These are phyloP conservation scores for Mungos mungo DNA, from an alignment of 2,113 vertebrate genomes.

Conservation along the genomic window DNA sequence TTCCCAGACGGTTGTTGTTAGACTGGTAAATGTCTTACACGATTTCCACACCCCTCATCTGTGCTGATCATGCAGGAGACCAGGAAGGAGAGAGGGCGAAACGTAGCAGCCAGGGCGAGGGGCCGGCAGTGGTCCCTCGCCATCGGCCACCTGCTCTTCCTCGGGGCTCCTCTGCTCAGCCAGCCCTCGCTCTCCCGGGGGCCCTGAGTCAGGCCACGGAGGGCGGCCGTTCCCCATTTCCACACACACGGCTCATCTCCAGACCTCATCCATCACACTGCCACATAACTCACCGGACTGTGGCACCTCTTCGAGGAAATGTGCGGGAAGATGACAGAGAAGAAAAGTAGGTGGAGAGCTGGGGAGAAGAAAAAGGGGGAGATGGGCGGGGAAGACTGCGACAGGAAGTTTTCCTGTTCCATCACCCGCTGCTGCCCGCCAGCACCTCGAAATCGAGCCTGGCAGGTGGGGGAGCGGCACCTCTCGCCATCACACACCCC, in stretches of 20 bases:
- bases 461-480: neutral
- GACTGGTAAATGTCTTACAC: neutral
- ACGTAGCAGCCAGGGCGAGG: neutral
- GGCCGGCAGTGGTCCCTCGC: fast-evolving
- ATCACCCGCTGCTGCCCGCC: fast-evolving
- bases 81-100: neutral
- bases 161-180: fast-evolving
- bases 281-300: neutral
- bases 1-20: neutral
- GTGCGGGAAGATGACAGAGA: neutral
- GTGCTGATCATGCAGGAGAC: neutral
- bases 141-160: neutral
- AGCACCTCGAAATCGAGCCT: neutral
- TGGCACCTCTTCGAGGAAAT: neutral
- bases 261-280: neutral
- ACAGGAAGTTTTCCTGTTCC: neutral
- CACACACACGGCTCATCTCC: neutral
- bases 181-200: too few species aligned
- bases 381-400: fast-evolving
- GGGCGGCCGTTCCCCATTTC: fast-evolving
- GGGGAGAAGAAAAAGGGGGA: neutral
- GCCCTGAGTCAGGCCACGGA: fast-evolving
- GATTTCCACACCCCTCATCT: neutral
- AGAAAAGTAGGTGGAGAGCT: neutral
- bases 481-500: fast-evolving